Percentiles rank a stretch among this genome's conserved stretches.
Evolutionary conservation across 2,888 invertebrate genomes (phyloP).

Genomic region (Lycia hirtaria): DNA sequence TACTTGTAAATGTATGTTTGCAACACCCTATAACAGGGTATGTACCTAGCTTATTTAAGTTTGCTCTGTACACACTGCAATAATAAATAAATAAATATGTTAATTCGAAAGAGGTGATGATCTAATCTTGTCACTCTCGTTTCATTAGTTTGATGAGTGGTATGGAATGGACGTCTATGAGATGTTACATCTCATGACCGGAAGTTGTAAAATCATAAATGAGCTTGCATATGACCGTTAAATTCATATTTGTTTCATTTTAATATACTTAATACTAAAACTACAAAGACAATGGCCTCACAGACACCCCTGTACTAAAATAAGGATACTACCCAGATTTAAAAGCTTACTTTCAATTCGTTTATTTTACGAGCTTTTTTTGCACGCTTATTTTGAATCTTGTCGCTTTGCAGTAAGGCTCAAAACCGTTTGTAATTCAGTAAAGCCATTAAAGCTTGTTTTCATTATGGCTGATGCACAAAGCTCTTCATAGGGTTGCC

Average conservation of each 20-base stretch:
- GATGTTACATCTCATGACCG: neutral
- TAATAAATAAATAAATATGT: no score
- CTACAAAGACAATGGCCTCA: conserved; percentile 6
- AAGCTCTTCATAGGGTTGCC: conserved; percentile 32
- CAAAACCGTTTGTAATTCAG: conserved; percentile 18
- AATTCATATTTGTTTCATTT: neutral
- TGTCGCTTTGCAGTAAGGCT: conserved; percentile 13
- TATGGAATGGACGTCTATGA: no score
- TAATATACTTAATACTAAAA: conserved; percentile 2
- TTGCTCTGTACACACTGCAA: no score
- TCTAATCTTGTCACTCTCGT: no score
- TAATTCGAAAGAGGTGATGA: no score
- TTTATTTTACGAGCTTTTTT: conserved; percentile 9
- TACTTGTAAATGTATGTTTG: no score
- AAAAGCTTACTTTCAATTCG: conserved; percentile 8
- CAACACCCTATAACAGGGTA: no score
- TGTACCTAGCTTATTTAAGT: no score
- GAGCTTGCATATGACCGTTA: neutral
- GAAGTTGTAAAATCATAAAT: no score
- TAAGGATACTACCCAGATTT: conserved; percentile 9
- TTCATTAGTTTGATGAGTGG: no score
- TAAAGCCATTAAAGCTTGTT: conserved; percentile 32
- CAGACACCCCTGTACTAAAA: conserved; percentile 6
- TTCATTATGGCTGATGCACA: conserved; percentile 43
- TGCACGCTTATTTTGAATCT: conserved; percentile 2